These are phyloP conservation scores for Polia nebulosa DNA, from an alignment of 2,888 invertebrate genomes.

Conservation along the genomic window DNA sequence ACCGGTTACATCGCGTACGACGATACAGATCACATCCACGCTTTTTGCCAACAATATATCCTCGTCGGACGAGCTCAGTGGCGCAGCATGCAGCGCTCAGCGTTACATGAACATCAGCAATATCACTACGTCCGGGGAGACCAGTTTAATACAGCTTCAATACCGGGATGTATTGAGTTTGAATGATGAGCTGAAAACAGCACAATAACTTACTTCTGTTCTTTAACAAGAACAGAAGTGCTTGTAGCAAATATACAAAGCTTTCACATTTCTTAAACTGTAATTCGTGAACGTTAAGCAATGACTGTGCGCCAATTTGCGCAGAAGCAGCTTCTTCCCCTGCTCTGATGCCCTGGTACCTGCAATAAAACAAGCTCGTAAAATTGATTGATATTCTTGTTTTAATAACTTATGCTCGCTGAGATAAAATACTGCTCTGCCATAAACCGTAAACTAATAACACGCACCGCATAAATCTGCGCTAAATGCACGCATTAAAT, in stretches of 20 bases:
- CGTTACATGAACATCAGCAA: too few species aligned
- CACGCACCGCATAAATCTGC: slow-evolving; percentile 36
- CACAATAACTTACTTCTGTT: not conserved
- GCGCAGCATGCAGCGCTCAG: not conserved
- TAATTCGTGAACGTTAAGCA: not conserved
- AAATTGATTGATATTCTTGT: slow-evolving; percentile 52
- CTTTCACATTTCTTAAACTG: not conserved
- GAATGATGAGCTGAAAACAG: not conserved
- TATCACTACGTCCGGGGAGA: too few species aligned
- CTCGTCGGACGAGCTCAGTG: slow-evolving; percentile 12
- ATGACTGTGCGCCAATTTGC: slow-evolving; percentile 1
- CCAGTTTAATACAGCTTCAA: too few species aligned
- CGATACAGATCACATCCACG: slow-evolving; percentile 26
- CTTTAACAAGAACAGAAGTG: too few species aligned
- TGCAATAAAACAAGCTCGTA: slow-evolving; percentile 43
- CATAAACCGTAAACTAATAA: slow-evolving; percentile 45
- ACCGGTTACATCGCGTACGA: slow-evolving; percentile 44
- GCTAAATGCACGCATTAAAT: slow-evolving; percentile 30
- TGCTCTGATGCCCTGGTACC: slow-evolving; percentile 23
- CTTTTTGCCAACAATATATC: slow-evolving; percentile 33
- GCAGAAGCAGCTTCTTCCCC: slow-evolving; percentile 1
- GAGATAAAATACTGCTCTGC: slow-evolving; percentile 34
- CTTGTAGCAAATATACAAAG: too few species aligned
- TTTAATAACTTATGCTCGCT: slow-evolving; percentile 43
- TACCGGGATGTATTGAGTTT: not conserved